Base-by-base conservation (phyloP, 2,113 vertebrate genomes). In the Thamnaconus septentrionalis region DNA sequence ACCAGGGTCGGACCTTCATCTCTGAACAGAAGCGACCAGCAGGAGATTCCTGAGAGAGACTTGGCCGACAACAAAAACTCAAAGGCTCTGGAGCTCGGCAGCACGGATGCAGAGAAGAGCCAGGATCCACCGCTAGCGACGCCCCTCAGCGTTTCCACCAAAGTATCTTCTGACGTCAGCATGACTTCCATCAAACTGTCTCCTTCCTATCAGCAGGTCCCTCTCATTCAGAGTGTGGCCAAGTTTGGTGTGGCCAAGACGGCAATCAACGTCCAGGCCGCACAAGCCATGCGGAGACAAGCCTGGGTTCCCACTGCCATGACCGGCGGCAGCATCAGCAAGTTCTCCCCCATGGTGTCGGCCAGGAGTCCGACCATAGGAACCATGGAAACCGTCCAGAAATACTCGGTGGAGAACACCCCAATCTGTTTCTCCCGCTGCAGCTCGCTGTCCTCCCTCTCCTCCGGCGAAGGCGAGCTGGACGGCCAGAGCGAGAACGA, bases 371-470 rank as follows among this genome's bases (percentile, higher is more conserved):
- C 90, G 0, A 82, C 87, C 4, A 60, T 89, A 0, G 85, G 68
- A 0, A 90, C 93, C 6, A 91, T 95, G 87, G 95, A 97, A 75
- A 94, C 92, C 0, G 86, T 94, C 59, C 95, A 95, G 88, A 97
- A 95, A 61, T 95, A 94, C 79, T 94, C 90, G 0, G 94, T 94
- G 5, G 94, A 97, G 70, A 94, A 96, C 39, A 95, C 93, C 0
- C 94, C 95, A 0, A 95, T 96, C 65, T 96, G 94, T 82, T 96
- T 99, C 79, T 99, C 96, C 5, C 93, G 95, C 0, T 98, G 96
- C 71, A 97, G 96, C 60, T 99, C 97, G 3, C 89, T 99, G 51
- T 98, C 96, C 7, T 99, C 97, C 0, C 92, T 99, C 1, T 98
- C 96, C 39, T 98, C 96, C 0, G 94, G 94, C 0, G 96, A 97